Base-by-base conservation (phyloP, 1,140 invertebrate genomes). In the Chironomus tepperi region DNA sequence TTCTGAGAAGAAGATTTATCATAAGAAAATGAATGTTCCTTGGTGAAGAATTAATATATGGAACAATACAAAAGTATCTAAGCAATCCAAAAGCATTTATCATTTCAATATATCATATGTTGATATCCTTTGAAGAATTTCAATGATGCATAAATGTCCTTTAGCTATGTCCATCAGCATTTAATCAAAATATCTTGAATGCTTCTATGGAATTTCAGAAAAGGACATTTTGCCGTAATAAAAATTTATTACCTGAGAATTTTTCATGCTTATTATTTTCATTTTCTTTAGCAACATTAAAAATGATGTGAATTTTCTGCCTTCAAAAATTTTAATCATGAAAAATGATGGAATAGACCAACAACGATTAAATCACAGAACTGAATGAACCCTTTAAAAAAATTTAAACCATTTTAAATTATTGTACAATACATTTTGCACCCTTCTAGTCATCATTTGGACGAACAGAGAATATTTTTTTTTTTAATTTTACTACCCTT, bases 401-500 rank as follows among this genome's bases (percentile, higher is more conserved):
- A 57, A 57, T 12, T 57, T 57, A n/a, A 57, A 57, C 47, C 47
- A 12, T 57, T 57, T 57, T 57, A 57, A 57, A 57, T 57, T 57
- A 57, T 15, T 15, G 24, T 34, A 34, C 5, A 2, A 34, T 34
- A 2, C 24, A 34, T 34, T 34, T 34, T 34, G 24, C 24, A 34
- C 24, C 24, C 24, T 34, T 34, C 24, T 34, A 34, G 1, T 34
- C 24, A 34, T 34, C 24, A 34, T 34, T 34, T 34, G 24, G 24
- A 34, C 24, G 24, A 34, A 1, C 2, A 34, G 1, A 34, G 24
- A 34, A 34, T 34, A n/a, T n/a, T n/a, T n/a, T 34, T 34, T 34
- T 34, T 34, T 34, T 34, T 34, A 34, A 34, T 2, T 2, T 34
- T 34, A 9, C 15, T 15, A 57, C 47, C 47, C 47, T 57, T 15